phyloP scores from a whole-genome alignment of 2,888 invertebrate species.

The Dolomedes plantarius region DNA sequence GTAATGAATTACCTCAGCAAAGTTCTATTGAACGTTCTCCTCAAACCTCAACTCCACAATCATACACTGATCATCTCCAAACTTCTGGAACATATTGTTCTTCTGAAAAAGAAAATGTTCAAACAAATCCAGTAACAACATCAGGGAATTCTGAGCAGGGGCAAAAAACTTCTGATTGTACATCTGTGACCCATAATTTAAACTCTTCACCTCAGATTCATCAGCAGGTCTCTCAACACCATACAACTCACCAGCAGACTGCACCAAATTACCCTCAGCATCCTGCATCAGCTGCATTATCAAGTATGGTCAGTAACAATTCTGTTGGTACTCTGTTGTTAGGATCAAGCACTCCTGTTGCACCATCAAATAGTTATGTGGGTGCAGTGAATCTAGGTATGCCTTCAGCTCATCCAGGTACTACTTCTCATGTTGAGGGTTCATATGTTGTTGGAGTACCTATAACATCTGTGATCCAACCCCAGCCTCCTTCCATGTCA shows the following conservation, averaged over 20 bases:
- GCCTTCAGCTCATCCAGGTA: slow-evolving; percentile 32
- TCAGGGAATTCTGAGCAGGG: slow-evolving; percentile 7
- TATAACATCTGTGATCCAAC: slow-evolving; percentile 83
- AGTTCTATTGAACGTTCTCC: slow-evolving; percentile 81
- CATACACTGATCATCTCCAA: slow-evolving; percentile 77
- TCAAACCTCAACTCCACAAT: slow-evolving; percentile 74
- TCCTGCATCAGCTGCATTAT: slow-evolving; percentile 65
- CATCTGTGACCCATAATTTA: slow-evolving; percentile 1
- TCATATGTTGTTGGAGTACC: slow-evolving; percentile 79
- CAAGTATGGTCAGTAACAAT: slow-evolving; percentile 61
- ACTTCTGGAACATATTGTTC: slow-evolving; percentile 65
- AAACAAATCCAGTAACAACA: slow-evolving; percentile 60
- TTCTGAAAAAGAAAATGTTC: slow-evolving; percentile 23
- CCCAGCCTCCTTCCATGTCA: slow-evolving; percentile 74
- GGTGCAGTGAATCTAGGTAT: slow-evolving; percentile 64
- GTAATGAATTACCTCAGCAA: slow-evolving; percentile 90
- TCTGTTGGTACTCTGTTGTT: slow-evolving; percentile 44
- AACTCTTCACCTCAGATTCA: slow-evolving; percentile 43
- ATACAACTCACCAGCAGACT: slow-evolving; percentile 57
- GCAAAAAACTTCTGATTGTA: slow-evolving; percentile 26
- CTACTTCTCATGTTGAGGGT: slow-evolving; percentile 78
- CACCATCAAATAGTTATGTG: slow-evolving; percentile 45
- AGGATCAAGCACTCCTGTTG: slow-evolving; percentile 28
- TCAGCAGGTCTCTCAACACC: slow-evolving; percentile 71
- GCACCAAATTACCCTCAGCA: slow-evolving; percentile 34